Evolutionary conservation across 64 coral and sea anemone species (phyloP), one percentile per base, ranked within the genome.

Genomic region (Actinia tenebrosa): DNA sequence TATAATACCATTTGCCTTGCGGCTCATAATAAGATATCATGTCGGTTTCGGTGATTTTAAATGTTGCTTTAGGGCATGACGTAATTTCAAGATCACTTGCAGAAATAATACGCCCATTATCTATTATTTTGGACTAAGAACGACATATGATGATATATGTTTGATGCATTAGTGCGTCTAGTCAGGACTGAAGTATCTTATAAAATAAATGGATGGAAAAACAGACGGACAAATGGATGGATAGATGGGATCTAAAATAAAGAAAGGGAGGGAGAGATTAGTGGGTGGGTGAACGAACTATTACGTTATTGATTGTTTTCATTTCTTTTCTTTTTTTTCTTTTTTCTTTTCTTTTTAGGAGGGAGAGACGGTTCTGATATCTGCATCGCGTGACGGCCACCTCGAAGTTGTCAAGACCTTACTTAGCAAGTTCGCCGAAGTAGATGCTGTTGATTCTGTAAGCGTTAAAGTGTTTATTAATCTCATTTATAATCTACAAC

Each of bases 371-470:
- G 93, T 99, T 18, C 86, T 99, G 13, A 99, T 99, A 59, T 92
- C 93, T 25, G 97, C 97, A 26, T 89, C 93, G 30, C 89, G 93
- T 42, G 97, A 99, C 64, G 97, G 93, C 13, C 90, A 99, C 87
- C 68, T 95, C 58, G 97, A 99, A 61, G 93, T 99, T 13, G 97
- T 99, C 5, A 84, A 90, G 19, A 99, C 93, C 7, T 86, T 99
- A 5, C 84, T 99, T 23, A 94, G 93, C 88, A 91, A 98, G 84
- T 98, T 90, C 44, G 96, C 93, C 56, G 90, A 95, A 44, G 90
- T 98, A 16, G 93, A 92, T 9, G 90, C 92, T 20, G 85, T 91
- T 1, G 95, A 98, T 60, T 25, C 80, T 43, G 95, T 98, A 72
- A 98, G 89, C 87, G 15, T 66, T n/a, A 66, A 66, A 66, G 63